Base-by-base conservation (phyloP, 2,888 invertebrate species). In the Alsophila aescularia region DNA sequence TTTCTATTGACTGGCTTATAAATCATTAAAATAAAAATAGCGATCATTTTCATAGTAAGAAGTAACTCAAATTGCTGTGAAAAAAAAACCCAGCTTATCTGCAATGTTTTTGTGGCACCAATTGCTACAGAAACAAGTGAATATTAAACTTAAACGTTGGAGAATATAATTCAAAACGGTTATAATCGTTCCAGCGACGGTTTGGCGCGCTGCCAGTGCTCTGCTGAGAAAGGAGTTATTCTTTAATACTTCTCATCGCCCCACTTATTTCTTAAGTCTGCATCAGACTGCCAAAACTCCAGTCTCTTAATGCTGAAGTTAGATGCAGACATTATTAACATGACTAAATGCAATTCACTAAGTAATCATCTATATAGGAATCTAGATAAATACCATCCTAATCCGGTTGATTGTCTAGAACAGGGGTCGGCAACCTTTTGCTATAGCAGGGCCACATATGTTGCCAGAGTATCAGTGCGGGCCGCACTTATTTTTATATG, bases 141-240 rank as follows among this genome's bases (percentile, higher is more conserved):
- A 42, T 14, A 53, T 32, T 32, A 42, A 31, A 32, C 31, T 29
- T 12, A 36, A 52, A 32, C 36, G 24, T n/a, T 29, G 13, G 14
- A 40, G 21, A 53, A 16, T 27, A 48, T 48, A 52, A 52, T 37
- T 48, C 72, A 72, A 77, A 75, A 72, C 47, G 68, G 75, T 67
- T 3, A 75, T 83, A 77, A 84, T 79, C 78, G 77, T 77, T 75
- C 54, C 31, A 37, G 68, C 65, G 64, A 67, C 54, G 55, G 40
- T 47, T 69, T 85, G 85, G 86, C 83, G 21, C 51, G 14, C 40
- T 49, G 81, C 86, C 85, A 83, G 64, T 51, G 65, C 75, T 80
- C 74, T 74, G 62, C 69, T 73, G 70, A 79, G 67, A 68, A 62
- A 53, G 47, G 29, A 31, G 70, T 76, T 69, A 74, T 77, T 77